Conservation (phyloP, 1,140 invertebrate species). For the Pogonomyrmex barbatus region DNA sequence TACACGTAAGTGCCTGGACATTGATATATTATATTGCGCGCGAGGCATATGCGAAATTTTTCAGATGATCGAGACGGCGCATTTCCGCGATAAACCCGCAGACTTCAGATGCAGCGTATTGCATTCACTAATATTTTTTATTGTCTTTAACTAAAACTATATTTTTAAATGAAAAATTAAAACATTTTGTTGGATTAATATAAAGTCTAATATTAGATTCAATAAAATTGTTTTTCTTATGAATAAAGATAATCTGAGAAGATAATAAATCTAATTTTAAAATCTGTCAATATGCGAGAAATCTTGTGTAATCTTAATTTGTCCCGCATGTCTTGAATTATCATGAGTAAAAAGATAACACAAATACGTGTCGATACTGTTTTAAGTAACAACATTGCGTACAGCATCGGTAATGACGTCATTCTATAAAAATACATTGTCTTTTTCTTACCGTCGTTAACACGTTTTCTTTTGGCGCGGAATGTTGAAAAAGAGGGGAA, state of each 20-base stretch:
- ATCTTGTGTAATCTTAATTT: neutral
- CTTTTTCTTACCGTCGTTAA: neutral
- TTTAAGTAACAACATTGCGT: neutral
- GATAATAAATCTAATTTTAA: constrained; percentile 8
- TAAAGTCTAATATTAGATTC: no score
- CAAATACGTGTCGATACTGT: neutral
- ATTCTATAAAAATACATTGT: neutral
- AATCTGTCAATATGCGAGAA: constrained; percentile 2
- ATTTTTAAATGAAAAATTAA: no score
- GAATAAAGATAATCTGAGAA: neutral
- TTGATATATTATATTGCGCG: constrained; percentile 1
- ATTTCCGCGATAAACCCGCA: constrained; percentile 28
- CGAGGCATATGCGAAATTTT: neutral
- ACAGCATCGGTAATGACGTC: neutral
- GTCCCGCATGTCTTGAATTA: no score
- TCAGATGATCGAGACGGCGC: neutral
- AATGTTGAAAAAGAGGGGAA: neutral
- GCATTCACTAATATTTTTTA: neutral
- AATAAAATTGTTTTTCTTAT: no score
- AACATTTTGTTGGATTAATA: no score
- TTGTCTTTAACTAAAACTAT: neutral
- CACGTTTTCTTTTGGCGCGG: constrained; percentile 22
- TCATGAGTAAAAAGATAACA: constrained; percentile 19
- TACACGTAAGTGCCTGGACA: constrained; percentile 6
- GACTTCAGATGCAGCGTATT: neutral